phyloP scores from a whole-genome alignment of 2,113 vertebrate species.

The Harpagus bidentatus region DNA sequence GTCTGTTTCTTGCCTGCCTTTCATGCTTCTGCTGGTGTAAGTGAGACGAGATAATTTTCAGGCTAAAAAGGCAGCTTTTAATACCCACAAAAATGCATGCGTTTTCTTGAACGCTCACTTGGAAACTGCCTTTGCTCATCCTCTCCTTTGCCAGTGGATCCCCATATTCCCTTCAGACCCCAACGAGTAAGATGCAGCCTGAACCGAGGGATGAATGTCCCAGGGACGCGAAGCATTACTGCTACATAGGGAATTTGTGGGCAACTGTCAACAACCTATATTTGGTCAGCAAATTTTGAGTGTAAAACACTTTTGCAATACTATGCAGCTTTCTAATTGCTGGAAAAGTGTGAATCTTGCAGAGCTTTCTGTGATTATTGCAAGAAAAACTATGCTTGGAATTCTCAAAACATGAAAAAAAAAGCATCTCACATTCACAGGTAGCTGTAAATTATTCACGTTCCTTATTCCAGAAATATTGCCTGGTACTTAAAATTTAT shows the following conservation, averaged over 20 bases:
- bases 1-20: not conserved
- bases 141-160: not conserved
- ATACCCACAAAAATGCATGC: not conserved
- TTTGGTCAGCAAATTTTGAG: not conserved
- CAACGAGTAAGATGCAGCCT: not conserved
- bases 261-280: not conserved
- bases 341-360: not conserved
- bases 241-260: not conserved
- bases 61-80: not conserved
- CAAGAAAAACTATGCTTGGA: not conserved
- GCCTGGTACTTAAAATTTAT: not conserved
- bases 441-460: not conserved
- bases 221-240: not conserved
- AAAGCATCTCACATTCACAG: not conserved
- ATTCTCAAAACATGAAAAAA: not conserved
- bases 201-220: not conserved
- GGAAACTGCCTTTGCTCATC: not conserved
- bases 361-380: not conserved
- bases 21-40: not conserved
- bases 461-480: not conserved
- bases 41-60: not conserved
- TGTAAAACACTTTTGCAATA: not conserved
- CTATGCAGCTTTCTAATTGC: not conserved
- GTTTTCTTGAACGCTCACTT: not conserved
- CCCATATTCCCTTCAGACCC: not conserved